phyloP scores from a whole-genome alignment of 2,797 vertebrate genomes.

The Falco cherrug region DNA sequence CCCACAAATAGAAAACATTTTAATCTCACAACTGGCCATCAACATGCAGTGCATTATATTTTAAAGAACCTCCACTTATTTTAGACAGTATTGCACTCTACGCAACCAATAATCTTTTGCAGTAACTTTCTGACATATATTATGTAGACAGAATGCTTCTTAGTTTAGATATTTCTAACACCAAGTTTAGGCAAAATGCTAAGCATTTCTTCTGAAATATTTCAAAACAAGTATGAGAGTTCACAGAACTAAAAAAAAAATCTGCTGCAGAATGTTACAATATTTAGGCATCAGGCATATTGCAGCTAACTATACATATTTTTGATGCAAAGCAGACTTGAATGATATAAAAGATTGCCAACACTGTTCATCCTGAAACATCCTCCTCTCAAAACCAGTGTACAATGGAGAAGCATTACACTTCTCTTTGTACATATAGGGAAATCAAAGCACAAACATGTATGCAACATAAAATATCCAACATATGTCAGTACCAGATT shows the following conservation, averaged over 20 bases:
- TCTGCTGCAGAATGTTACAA: neutral
- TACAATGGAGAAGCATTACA: neutral
- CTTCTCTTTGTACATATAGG: neutral
- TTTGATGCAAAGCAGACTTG: neutral
- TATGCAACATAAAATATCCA: neutral
- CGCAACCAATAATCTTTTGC: neutral
- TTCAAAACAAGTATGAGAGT: constrained; percentile 39
- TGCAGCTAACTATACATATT: neutral
- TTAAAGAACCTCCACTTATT: neutral
- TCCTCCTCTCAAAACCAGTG: neutral
- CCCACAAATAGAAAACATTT: neutral
- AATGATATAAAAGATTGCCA: neutral
- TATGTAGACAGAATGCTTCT: neutral
- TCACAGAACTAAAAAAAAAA: neutral
- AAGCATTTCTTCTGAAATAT: constrained; percentile 17
- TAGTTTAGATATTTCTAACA: constrained; percentile 13
- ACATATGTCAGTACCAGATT: neutral
- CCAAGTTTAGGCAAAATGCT: neutral
- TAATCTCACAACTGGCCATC: neutral
- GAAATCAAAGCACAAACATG: neutral
- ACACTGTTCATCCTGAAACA: neutral
- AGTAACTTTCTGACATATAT: neutral
- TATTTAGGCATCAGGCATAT: constrained; percentile 46
- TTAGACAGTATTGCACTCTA: neutral
- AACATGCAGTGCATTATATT: neutral